Evolutionary conservation across 2,797 vertebrate genomes (phyloP), one percentile per base, ranked within the genome.

Genomic region (Tarsius wallacei): DNA sequence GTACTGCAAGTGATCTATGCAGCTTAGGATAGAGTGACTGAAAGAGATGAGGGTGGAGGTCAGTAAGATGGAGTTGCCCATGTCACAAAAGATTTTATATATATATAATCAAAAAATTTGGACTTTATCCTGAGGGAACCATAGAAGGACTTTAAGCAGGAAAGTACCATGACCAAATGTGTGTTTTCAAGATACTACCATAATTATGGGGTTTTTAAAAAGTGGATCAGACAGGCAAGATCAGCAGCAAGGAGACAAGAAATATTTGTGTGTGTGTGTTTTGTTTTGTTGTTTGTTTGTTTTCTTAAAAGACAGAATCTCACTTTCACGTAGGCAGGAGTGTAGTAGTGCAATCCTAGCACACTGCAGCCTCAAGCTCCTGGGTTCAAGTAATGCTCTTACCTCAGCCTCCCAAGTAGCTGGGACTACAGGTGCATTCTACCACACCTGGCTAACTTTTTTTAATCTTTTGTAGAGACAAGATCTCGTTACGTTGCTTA

Each of bases 181-280:
- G 21, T 49, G 2, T 83, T 91, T 63, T 87, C 90, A 51, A 93
- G 92, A 95, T 77, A 78, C 28, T 11, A 78, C 33, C 49, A 59
- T 80, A 47, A 87, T 51, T 33, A 55, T 36, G 47, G 16, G 21
- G 36, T 55, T 71, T 55, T 71, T 36, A 91, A 68, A 87, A 53
- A 78, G 21, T 19, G 7, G 11, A 59, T 61, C 15, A 1, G 21
- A 53, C 16, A 15, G 7, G 15, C 12, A 71, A 83, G 19, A 77
- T 77, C 53, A 82, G 42, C 78, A 7, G 12, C 47, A 83, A 66
- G 49, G 31, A 63, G 16, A 74, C 21, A 42, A 36, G 36, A 95
- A 14, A 42, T 42, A 42, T 42, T 42, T 42, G 42, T 42, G 42
- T 42, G 42, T 42, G 42, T 42, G 42, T 42, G 42, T 42, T 42